Percentiles rank a stretch among this genome's conserved stretches.
Evolutionary conservation across 2,113 vertebrate genomes (phyloP).

Genomic region (Nerophis lumbriciformis): DNA sequence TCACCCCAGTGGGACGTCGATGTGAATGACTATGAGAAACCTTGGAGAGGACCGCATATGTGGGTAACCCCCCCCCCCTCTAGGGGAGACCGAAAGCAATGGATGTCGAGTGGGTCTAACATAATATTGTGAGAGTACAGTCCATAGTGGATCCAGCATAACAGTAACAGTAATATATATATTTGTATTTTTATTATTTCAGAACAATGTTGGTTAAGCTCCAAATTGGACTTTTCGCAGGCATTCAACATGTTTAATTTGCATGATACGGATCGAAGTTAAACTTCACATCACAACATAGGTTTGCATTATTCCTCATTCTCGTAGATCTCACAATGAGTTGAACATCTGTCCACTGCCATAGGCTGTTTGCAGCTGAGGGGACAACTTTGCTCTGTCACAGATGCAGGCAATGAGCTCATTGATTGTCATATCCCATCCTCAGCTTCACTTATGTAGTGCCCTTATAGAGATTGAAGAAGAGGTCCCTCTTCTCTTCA

Average conservation of each 20-base stretch:
- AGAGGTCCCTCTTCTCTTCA: constrained; percentile 10
- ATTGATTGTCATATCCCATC: constrained; percentile 24
- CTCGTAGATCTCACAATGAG: constrained; percentile 27
- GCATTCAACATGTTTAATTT: background rate
- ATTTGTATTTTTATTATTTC: no score
- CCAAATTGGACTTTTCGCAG: background rate
- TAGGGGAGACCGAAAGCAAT: no score
- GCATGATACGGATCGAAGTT: background rate
- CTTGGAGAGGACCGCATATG: no score
- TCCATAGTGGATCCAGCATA: no score
- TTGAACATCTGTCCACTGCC: constrained; percentile 19
- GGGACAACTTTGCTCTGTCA: constrained; percentile 16
- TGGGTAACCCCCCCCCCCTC: no score
- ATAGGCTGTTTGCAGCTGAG: constrained; percentile 29
- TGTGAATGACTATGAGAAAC: no score
- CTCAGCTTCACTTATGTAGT: constrained; percentile 5
- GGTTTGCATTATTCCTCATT: background rate
- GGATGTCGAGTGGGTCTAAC: no score
- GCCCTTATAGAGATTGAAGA: constrained; percentile 19
- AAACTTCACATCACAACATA: background rate
- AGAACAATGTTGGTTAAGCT: background rate
- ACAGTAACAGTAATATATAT: no score
- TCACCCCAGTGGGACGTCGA: no score
- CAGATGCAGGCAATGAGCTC: constrained; percentile 9
- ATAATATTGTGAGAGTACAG: no score